Conservation (phyloP, 2,113 vertebrate genomes). For the Coracopsis vasa region DNA sequence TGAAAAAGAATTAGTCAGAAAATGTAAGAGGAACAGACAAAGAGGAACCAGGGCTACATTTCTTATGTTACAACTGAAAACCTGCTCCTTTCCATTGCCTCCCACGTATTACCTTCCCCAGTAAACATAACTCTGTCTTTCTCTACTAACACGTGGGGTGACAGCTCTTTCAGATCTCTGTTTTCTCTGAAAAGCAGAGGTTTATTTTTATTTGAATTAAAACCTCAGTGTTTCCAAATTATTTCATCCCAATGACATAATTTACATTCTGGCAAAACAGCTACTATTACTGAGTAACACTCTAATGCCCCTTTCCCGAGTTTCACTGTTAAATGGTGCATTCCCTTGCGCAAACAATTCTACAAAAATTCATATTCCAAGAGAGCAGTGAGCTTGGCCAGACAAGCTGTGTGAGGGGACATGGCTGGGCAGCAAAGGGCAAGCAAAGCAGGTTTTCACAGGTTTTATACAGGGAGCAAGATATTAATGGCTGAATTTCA, state of each 20-base stretch:
- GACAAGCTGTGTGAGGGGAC: neutral
- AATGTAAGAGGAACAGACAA: conserved; percentile 20
- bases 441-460: neutral
- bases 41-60: neutral
- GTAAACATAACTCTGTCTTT: neutral
- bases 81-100: neutral
- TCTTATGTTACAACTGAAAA: neutral
- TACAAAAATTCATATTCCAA: neutral
- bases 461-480: neutral
- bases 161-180: neutral
- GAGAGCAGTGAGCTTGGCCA: neutral
- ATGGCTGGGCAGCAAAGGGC: neutral
- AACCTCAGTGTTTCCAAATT: neutral
- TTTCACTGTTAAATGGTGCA: neutral
- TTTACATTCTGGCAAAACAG: neutral
- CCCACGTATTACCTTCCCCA: neutral
- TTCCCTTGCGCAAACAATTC: neutral
- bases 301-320: rapidly evolving
- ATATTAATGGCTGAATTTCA: neutral
- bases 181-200: neutral
- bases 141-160: neutral
- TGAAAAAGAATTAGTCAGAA: neutral
- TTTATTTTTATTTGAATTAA: neutral
- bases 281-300: neutral
- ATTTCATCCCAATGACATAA: neutral